phyloP scores from a whole-genome alignment of 2,113 vertebrate genomes.

The Balaeniceps rex region DNA sequence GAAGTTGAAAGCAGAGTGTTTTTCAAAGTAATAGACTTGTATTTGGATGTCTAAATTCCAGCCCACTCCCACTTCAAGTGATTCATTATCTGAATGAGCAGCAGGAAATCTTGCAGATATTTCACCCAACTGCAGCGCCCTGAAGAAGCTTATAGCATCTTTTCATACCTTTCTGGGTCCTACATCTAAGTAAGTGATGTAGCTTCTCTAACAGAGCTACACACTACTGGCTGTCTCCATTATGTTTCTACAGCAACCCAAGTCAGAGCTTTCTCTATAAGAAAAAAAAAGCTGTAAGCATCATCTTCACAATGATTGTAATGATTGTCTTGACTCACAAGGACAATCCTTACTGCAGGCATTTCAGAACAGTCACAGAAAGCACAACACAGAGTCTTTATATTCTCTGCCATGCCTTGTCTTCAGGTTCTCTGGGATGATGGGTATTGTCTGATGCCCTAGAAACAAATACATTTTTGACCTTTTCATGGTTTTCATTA shows the following conservation, averaged over 20 bases:
- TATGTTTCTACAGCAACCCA: not conserved
- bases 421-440: not conserved
- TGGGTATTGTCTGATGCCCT: not conserved
- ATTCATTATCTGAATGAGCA: not conserved
- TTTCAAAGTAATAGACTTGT: not conserved
- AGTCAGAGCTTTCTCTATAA: not conserved
- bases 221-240: not conserved
- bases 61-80: not conserved
- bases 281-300: not conserved
- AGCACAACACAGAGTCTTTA: not conserved
- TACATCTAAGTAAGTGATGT: not conserved
- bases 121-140: not conserved
- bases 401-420: not conserved
- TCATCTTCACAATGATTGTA: not conserved
- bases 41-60: not conserved
- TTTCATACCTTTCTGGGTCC: not conserved
- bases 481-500: not conserved
- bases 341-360: not conserved
- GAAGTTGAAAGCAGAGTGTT: not conserved
- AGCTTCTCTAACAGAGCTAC: not conserved
- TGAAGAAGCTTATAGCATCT: accelerated
- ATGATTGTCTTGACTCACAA: not conserved
- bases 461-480: not conserved
- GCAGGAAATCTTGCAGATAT: not conserved
- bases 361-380: not conserved